These are phyloP conservation scores for Loris lydekkerianus DNA, from an alignment of 2,797 vertebrate species.

Conservation along the genomic window DNA sequence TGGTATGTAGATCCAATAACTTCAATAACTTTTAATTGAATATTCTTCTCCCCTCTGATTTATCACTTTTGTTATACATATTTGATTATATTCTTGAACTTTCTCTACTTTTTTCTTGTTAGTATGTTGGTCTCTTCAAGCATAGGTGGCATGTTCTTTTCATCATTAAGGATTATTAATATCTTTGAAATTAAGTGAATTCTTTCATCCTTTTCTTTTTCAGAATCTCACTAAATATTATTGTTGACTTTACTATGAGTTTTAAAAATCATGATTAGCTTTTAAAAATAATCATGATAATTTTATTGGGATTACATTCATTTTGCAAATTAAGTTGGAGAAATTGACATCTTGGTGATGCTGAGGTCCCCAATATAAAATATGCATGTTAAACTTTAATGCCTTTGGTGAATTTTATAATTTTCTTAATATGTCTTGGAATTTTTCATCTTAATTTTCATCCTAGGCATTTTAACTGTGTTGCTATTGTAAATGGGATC, in stretches of 20 bases:
- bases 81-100: background rate
- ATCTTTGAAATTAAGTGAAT: background rate
- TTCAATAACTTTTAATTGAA: background rate
- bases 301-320: background rate
- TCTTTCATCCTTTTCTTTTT: background rate
- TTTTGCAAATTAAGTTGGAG: slow-evolving; percentile 10
- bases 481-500: background rate
- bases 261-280: background rate
- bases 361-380: background rate
- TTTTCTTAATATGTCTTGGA: background rate
- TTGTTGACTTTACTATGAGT: background rate
- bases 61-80: background rate
- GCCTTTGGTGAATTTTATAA: background rate
- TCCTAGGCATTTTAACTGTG: background rate
- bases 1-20: background rate
- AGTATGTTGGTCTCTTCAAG: background rate
- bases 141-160: background rate
- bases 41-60: background rate
- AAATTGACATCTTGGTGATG: background rate
- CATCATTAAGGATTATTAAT: background rate
- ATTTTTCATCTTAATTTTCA: slow-evolving; percentile 17
- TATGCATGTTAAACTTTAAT: background rate
- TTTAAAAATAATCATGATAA: background rate
- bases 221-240: background rate
- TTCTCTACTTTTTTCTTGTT: background rate